Evolutionary conservation across 1,140 invertebrate species (phyloP), one percentile per base, ranked within the genome.

Genomic region (Halyomorpha halys): DNA sequence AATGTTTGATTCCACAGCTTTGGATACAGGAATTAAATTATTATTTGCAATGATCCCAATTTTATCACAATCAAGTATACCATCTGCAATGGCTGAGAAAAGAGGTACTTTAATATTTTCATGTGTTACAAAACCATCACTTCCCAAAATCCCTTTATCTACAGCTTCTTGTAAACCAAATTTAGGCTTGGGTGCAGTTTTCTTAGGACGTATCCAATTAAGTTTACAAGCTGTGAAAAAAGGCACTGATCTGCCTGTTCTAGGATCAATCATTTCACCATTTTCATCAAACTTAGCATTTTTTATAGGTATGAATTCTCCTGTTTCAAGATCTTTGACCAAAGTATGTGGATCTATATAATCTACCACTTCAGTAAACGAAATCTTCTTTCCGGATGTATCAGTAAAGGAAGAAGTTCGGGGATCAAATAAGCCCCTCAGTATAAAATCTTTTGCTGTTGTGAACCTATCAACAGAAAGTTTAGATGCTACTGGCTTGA

Each of bases 161-260:
- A 88, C 73, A 14, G 85, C 85, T 72, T 85, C 80, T 70, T 82
- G 78, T 18, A 90, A 74, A 11, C 80, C 81, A 25, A 84, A 75
- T 65, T 76, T 75, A 60, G 71, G 65, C 64, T 76, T 68, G 14
- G 68, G 25, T 18, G 49, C 66, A 11, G 49, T 14, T 62, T 72
- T 67, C 39, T 59, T 54, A 19, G 56, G 44, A 54, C 73, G 71
- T 66, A 89, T 85, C 81, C 84, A 83, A 45, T 81, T 80, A 49
- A 82, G 74, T 70, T 86, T 81, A 44, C 93, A 80, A 66, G 90
- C 91, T 72, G 93, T 87, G 75, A 91, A 86, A 74, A 94, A 91
- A 6, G 87, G 81, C 47, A 94, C 81, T 60, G 83, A 81, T 72
- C 86, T 84, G 11, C 90, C 89, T 23, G 83, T 88, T 73, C 86